phyloP scores from a whole-genome alignment of 2,113 vertebrate species.

The Eclectus roratus region DNA sequence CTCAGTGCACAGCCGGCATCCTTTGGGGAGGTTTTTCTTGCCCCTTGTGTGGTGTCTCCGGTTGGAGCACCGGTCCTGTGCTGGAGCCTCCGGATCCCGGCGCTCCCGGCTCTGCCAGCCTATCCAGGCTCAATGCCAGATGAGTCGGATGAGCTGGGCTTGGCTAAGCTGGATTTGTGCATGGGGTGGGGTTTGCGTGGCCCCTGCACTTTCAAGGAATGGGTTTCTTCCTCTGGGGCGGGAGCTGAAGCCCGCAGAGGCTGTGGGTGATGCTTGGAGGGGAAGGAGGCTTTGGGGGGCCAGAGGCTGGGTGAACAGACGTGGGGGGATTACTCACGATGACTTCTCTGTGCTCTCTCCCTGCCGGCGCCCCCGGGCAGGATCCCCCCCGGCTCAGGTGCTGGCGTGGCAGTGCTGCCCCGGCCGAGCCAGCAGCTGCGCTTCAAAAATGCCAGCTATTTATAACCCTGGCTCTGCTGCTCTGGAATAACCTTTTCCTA shows the following conservation, averaged over 20 bases:
- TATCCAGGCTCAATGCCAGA: not conserved
- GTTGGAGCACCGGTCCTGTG: not conserved
- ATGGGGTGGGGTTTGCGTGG: not conserved
- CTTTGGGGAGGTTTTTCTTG: not conserved
- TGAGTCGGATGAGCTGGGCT: fast-evolving
- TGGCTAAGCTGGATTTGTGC: not conserved
- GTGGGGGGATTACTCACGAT: not conserved
- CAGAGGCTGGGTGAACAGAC: not conserved
- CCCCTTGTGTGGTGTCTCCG: fast-evolving
- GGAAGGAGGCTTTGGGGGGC: fast-evolving
- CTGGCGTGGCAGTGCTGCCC: not conserved
- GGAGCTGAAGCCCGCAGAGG: fast-evolving
- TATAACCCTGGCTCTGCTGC: conserved; percentile 26
- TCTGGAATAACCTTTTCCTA: not conserved
- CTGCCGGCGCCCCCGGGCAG: not conserved
- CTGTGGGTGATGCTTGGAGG: fast-evolving
- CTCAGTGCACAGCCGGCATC: fast-evolving
- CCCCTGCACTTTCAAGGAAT: not conserved
- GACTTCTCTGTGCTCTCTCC: not conserved
- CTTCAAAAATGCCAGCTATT: conserved; percentile 50
- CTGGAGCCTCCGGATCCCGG: not conserved
- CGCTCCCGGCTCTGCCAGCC: not conserved
- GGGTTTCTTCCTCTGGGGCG: not conserved
- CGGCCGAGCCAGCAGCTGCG: conserved; percentile 29
- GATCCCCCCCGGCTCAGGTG: conserved; percentile 4